Evolutionary conservation across 2,113 vertebrate genomes (phyloP), one percentile per base, ranked within the genome.

Genomic region (Coregonus clupeaformis): DNA sequence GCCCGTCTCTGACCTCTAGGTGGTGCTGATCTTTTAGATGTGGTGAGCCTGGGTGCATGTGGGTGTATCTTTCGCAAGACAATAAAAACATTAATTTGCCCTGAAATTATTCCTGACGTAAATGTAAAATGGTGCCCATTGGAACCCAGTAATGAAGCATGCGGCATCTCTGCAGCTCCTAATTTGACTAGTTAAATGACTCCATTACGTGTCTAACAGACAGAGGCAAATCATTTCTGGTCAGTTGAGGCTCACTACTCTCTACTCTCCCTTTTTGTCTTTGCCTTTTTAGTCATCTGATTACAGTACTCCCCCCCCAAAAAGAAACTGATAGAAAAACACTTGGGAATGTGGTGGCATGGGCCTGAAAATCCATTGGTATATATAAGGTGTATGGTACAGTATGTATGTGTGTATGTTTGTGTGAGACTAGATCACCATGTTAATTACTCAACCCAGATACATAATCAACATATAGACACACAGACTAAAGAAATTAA

Each of bases 201-300:
- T 98, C 97, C 96, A 98, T 98, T 99, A 98, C 96, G 96, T 96
- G 96, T 97, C 96, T 97, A 98, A 98, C 97, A 98, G 97, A 96
- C 95, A 98, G 97, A 97, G 95, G 96, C 95, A 95, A 97, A 98
- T 98, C 96, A 97, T 98, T 98, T 98, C 98, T 98, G 97, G 97
- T 98, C 98, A 98, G 96, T 98, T 97, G 96, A 97, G 93, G 96
- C 95, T 97, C 96, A 97, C 95, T 97, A 98, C 93, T 95, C 96
- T 94, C 94, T 91, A 90, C 91, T 88, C 91, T 60, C 92, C 88
- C 80, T 82, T 80, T 94, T 93, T 94, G 94, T 93, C 91, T 89
- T 91, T 73, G 78, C 89, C 84, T 80, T 88, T 89, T 89, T 88
- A 88, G 91, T 68, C 69, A 75, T 84, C 72, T 76, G 52, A 74